Evolutionary conservation across 2,797 vertebrate species (phyloP).

Genomic region (Enteromius mattozi): DNA sequence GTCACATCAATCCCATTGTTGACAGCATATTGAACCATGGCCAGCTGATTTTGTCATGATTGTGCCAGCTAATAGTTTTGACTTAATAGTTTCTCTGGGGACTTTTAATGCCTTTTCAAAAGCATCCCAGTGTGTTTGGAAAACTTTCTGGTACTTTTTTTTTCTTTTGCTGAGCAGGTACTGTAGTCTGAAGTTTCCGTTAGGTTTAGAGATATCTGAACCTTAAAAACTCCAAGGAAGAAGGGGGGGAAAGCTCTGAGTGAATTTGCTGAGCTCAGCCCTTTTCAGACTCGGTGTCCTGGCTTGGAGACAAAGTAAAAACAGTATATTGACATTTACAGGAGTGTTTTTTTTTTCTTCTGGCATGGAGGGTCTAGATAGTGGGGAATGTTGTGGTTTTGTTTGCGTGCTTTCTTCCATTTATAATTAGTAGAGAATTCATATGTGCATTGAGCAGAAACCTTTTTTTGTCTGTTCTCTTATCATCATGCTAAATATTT

Average conservation of each 20-base stretch:
- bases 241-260: not conserved
- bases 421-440: conserved; percentile 2
- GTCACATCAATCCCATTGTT: not conserved
- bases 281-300: conserved; percentile 11
- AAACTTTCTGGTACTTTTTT: not conserved
- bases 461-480: not conserved
- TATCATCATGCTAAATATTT: conserved; percentile 30
- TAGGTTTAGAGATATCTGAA: conserved; percentile 18
- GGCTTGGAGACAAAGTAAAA: conserved; percentile 26
- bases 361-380: not conserved
- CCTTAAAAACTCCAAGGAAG: not conserved
- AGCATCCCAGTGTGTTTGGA: not conserved
- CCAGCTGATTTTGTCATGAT: not conserved
- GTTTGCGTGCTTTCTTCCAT: conserved; percentile 13
- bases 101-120: not conserved
- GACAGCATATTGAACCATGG: conserved; percentile 15
- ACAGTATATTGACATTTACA: conserved; percentile 30
- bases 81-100: not conserved
- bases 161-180: conserved; percentile 4
- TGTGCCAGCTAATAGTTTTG: not conserved
- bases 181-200: conserved; percentile 2
- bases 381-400: conserved; percentile 6
- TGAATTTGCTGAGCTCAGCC: conserved; percentile 42
- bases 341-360: conserved; percentile 31
- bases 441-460: not conserved